Conservation (phyloP, 2,113 vertebrate species). For the Periophthalmodon schlosseri region DNA sequence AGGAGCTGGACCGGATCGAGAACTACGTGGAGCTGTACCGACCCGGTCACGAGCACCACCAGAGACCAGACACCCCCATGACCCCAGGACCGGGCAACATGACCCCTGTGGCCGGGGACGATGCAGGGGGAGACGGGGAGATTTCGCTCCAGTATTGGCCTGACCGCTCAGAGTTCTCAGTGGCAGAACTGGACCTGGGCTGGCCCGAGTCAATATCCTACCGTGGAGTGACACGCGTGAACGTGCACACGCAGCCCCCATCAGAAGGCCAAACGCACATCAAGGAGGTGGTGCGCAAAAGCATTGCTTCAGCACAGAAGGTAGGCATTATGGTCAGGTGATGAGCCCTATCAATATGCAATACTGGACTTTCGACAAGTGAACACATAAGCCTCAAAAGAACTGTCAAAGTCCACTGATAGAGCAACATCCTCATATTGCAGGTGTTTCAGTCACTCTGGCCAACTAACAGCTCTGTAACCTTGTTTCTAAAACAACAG, state of each 20-base stretch:
- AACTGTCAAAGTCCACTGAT: background rate
- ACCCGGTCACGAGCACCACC: slow-evolving; percentile 81
- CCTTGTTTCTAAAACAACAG: no score
- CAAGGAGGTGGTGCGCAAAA: slow-evolving; percentile 95
- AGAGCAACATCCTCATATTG: background rate
- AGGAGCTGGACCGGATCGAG: slow-evolving; percentile 82
- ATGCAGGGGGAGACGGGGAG: slow-evolving; percentile 3
- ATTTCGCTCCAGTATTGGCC: slow-evolving; percentile 96
- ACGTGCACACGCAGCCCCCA: slow-evolving; percentile 92
- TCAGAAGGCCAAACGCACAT: slow-evolving; percentile 88
- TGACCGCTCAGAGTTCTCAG: slow-evolving; percentile 88
- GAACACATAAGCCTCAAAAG: background rate
- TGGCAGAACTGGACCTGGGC: slow-evolving; percentile 92
- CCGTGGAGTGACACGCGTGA: slow-evolving; percentile 91
- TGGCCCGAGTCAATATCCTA: slow-evolving; percentile 91
- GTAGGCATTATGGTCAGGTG: slow-evolving; percentile 60
- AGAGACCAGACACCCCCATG: slow-evolving; percentile 35
- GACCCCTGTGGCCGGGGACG: slow-evolving; percentile 53
- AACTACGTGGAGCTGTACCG: slow-evolving; percentile 81
- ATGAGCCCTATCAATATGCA: background rate
- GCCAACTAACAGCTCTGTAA: background rate
- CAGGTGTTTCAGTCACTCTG: background rate
- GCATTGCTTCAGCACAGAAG: slow-evolving; percentile 91
- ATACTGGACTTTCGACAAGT: background rate
- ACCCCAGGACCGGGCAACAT: slow-evolving; percentile 33